A percentile compares a stretch with the other conserved stretches of the same genome.
Evolutionary conservation across 2,113 vertebrate species (phyloP).

Genomic region (Fukomys damarensis): DNA sequence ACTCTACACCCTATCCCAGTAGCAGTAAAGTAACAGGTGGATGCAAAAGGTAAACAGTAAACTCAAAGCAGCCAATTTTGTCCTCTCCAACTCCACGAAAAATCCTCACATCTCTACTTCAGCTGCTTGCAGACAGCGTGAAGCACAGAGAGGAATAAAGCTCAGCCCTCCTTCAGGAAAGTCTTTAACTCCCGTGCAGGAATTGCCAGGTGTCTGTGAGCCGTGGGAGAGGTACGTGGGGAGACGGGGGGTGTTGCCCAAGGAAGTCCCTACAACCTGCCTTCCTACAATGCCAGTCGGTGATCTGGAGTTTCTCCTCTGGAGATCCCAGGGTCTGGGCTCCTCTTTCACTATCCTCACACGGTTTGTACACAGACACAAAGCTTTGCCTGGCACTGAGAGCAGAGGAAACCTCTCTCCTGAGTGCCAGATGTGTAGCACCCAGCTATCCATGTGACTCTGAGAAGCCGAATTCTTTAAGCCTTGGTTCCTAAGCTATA

Average conservation of each 20-base stretch:
- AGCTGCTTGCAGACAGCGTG: background rate
- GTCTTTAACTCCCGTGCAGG: background rate
- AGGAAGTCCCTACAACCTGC: background rate
- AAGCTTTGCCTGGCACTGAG: background rate
- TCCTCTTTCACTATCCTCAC: background rate
- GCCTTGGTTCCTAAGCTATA: background rate
- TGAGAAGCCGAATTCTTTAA: background rate
- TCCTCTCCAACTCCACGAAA: background rate
- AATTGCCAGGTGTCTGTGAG: background rate
- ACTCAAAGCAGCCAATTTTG: background rate
- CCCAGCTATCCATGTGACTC: background rate
- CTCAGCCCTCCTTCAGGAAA: background rate
- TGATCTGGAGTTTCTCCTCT: background rate
- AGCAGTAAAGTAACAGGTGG: background rate
- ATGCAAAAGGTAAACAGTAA: background rate
- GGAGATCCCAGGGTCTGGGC: background rate
- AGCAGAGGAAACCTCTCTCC: background rate
- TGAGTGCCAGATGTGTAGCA: background rate
- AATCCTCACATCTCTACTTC: background rate
- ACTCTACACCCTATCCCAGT: background rate
- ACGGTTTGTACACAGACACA: background rate
- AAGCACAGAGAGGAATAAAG: background rate
- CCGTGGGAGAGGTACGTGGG: background rate
- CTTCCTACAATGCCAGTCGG: background rate
- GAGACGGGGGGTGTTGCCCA: background rate